Conservation (phyloP, 2,113 vertebrate genomes). For the Crotalus viridis region DNA sequence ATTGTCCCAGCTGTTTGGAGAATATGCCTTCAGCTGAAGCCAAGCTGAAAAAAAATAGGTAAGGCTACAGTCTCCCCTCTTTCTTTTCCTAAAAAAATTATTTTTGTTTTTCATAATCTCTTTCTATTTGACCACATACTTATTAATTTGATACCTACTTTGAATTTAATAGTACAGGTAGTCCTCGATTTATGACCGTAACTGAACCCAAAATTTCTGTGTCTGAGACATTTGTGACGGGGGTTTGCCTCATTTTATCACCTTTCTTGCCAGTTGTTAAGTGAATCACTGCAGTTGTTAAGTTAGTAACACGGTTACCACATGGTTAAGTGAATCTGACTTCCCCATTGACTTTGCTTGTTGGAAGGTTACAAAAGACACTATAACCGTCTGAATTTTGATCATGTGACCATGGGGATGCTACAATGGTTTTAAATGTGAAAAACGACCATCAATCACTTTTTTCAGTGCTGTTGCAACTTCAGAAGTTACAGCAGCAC, state of each 20-base stretch:
- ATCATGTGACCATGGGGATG: not conserved
- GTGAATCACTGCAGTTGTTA: not conserved
- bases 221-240: not conserved
- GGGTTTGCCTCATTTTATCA: not conserved
- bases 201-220: not conserved
- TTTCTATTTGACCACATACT: not conserved
- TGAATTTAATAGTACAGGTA: not conserved
- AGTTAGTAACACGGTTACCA: not conserved
- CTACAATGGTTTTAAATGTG: not conserved
- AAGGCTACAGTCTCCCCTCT: not conserved
- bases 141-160: not conserved
- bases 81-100: accelerated
- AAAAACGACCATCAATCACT: not conserved
- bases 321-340: not conserved
- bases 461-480: not conserved
- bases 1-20: conserved; percentile 97
- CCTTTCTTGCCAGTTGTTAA: not conserved
- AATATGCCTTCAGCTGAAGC: conserved; percentile 99
- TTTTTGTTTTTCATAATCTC: not conserved
- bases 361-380: not conserved
- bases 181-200: not conserved
- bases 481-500: not conserved
- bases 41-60: conserved; percentile 99
- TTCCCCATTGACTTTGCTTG: not conserved
- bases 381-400: not conserved